Conservation (phyloP, 2,888 invertebrate genomes). For the Serrognathus titanus region DNA sequence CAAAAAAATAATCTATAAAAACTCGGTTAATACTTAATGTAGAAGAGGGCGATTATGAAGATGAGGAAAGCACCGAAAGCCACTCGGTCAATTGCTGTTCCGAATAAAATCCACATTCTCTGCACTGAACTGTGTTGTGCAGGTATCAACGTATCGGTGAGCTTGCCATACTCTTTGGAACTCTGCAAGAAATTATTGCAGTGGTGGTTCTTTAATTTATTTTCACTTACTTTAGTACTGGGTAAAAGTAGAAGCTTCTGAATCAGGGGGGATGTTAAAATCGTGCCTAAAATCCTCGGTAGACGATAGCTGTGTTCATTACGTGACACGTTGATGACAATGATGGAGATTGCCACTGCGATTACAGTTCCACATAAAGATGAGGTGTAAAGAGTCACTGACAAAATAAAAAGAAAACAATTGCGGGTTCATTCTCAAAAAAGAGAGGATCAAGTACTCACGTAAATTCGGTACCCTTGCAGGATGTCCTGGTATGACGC, state of each 20-base stretch:
- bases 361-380: constrained; percentile 34
- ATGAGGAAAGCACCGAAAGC: constrained; percentile 34
- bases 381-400: constrained; percentile 40
- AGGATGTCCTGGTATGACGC: constrained; percentile 37
- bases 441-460: constrained; percentile 23
- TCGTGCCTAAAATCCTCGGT: constrained; percentile 33
- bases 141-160: constrained; percentile 24
- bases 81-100: constrained; percentile 39
- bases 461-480: constrained; percentile 40
- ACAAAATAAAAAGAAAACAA: constrained; percentile 24
- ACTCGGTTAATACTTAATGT: not conserved
- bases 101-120: constrained; percentile 39
- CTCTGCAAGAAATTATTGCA: constrained; percentile 26
- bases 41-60: constrained; percentile 9
- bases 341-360: constrained; percentile 34
- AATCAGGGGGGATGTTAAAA: constrained; percentile 34
- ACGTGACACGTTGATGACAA: constrained; percentile 41
- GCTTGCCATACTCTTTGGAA: constrained; percentile 36
- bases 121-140: constrained; percentile 30
- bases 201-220: not conserved
- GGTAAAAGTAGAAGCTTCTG: constrained; percentile 37
- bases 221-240: constrained; percentile 32
- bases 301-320: constrained; percentile 31
- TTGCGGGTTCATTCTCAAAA: too few species aligned
- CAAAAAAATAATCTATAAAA: not conserved